Base-by-base conservation (phyloP, 2,113 vertebrate genomes). In the Perccottus glenii region DNA sequence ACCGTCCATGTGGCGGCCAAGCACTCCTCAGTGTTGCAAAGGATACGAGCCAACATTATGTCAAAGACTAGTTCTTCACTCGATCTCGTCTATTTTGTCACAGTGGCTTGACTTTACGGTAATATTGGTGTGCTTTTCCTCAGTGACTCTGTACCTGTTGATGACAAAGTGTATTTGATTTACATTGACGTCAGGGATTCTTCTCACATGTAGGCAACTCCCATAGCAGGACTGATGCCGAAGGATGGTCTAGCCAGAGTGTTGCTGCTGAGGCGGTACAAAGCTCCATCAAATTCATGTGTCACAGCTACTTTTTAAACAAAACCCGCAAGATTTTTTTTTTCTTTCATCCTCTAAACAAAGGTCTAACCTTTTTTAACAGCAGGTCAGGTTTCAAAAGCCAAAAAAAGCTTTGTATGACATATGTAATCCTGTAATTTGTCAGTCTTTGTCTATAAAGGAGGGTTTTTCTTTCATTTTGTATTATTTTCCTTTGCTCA, bases 151-250 rank as follows among this genome's bases (percentile, higher is more conserved):
- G 82, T 88, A 89, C 82, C 77, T 89, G 65, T 87, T 84, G 76
- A 83, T 84, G 77, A 82, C 82, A 81, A 84, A 69, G 78, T 89
- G 86, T 89, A 76, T 88, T 84, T 90, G 81, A 87, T 89, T 90
- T 80, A 90, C 86, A 89, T 89, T 81, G 78, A 87, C 88, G 87
- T 91, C 90, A 91, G 92, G 92, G 89, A 91, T 80, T 76, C 87
- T 77, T 84, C 70, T 81, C 79, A 62, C 86, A 70, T 84, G 82
- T 89, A 67, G 84, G 78, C 55, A 70, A 87, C 73, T 79, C 75
- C 70, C 70, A 12, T 84, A 66, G 83, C 63, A 73, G 67, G 69
- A 75, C 77, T 62, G 69, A 60, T 70, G 84, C 84, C 74, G 74
- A 53, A 19, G 68, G 77, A 68, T 51, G 55, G 77, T 83, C 64